Evolutionary conservation across 2,113 vertebrate genomes (phyloP).

Genomic region (Amazona vittata): DNA sequence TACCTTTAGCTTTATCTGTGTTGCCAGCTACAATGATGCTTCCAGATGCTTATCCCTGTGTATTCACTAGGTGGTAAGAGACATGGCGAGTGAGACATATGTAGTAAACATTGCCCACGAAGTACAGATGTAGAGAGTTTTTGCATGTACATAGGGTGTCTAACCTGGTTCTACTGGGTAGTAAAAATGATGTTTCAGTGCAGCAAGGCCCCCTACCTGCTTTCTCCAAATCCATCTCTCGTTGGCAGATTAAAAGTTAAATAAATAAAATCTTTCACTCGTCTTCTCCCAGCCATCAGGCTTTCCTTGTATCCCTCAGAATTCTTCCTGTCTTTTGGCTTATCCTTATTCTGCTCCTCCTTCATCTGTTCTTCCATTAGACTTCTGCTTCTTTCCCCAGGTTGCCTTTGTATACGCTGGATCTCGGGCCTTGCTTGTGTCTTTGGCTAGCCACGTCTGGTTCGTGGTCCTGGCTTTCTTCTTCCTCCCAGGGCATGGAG

Average conservation of each 20-base stretch:
- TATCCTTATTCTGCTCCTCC: not conserved
- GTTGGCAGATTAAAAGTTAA: too few species aligned
- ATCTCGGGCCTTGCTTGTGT: not conserved
- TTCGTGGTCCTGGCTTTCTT: not conserved
- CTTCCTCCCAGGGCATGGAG: not conserved
- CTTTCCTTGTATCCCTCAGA: not conserved
- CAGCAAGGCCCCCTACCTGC: not conserved
- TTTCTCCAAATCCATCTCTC: not conserved
- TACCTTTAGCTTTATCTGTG: not conserved
- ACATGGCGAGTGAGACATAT: not conserved
- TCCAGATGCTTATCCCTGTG: not conserved
- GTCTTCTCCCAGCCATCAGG: not conserved
- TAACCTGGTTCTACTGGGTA: not conserved
- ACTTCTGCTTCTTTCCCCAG: not conserved
- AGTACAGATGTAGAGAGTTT: not conserved
- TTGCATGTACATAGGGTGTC: rapidly evolving
- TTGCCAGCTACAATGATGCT: not conserved
- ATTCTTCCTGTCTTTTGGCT: not conserved
- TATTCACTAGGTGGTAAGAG: not conserved
- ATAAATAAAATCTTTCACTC: not conserved
- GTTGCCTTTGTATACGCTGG: not conserved
- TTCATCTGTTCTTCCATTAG: not conserved
- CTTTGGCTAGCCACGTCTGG: not conserved
- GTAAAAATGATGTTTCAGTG: not conserved
- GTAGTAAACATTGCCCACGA: not conserved